Evolutionary conservation across 2,113 vertebrate genomes (phyloP), one percentile per base, ranked within the genome.

Genomic region (Pao palembangensis): DNA sequence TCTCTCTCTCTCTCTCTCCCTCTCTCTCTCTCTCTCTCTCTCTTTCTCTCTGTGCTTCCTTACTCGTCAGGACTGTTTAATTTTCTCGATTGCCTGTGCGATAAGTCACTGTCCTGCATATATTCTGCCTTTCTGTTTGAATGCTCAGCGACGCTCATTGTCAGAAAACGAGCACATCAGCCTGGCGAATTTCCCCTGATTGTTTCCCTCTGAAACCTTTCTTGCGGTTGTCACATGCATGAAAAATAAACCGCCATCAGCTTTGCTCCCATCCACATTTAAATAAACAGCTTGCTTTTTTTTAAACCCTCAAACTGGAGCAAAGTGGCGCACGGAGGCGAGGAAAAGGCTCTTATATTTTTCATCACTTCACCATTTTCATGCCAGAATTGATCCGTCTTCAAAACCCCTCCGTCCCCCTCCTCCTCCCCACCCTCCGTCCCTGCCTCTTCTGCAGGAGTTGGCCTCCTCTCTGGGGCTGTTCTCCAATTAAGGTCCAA

Each of bases 401-500:
- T 51, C 61, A 47, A 74, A 71, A 68, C 67, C 69, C 48, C 59
- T 52, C 50, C 16, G 43, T 44, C 61, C 51, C 44, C 47, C 16
- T 7, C 34, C 44, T 44, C 34, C 16, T 28, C 38, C 53, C 49
- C 25, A 56, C 51, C 67, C 67, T 60, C 56, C 54, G 49, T 65
- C 56, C 17, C 42, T 57, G 53, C 62, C 77, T 79, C 84, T 89
- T 75, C 70, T 84, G 62, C 69, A 75, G 78, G 63, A 79, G 81
- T 86, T 84, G 81, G 75, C 71, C 76, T 60, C 65, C 64, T 82
- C 86, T 89, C 83, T 55, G 75, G 79, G 80, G 88, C 81, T 86
- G 83, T 87, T 88, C 87, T 89, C 76, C 88, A 90, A 90, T 89
- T 90, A 87, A 19, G 38, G 55, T 55, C 73, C 78, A 87, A 80